Evolutionary conservation across 2,113 vertebrate species (phyloP).

Genomic region (Phycodurus eques): DNA sequence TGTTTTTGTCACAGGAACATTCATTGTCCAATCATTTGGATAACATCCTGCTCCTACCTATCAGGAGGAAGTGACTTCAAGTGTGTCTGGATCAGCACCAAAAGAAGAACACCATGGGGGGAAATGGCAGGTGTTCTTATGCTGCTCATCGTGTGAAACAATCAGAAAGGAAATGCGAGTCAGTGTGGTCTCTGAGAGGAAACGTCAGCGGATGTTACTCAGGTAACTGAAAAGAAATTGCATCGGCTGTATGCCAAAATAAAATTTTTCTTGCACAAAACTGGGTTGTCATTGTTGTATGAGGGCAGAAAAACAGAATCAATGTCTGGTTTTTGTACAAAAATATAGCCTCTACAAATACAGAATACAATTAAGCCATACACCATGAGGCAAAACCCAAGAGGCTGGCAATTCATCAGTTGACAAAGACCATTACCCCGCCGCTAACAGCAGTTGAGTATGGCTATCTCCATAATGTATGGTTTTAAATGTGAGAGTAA

Average conservation of each 20-base stretch:
- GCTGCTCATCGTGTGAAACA: constrained; percentile 13
- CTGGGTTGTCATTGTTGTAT: background rate
- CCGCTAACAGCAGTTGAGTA: background rate
- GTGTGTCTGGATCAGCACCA: background rate
- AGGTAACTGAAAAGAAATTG: constrained; percentile 30
- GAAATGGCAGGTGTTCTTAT: constrained; percentile 8
- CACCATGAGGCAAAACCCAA: background rate
- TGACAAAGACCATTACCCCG: background rate
- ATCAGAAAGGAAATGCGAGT: constrained; percentile 29
- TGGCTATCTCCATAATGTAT: background rate
- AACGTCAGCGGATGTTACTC: constrained; percentile 21
- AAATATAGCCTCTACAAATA: background rate
- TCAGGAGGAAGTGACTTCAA: background rate
- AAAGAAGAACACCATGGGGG: background rate
- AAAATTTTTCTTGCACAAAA: background rate
- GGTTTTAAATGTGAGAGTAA: background rate
- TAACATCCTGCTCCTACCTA: background rate
- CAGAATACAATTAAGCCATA: background rate
- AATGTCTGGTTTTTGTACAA: background rate
- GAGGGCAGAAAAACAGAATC: background rate
- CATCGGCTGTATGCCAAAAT: background rate
- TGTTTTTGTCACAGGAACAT: background rate
- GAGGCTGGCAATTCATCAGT: background rate
- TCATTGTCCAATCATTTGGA: background rate
- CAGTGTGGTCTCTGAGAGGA: constrained; percentile 11